These are phyloP conservation scores for Brachyhypopomus occidentalis DNA, from an alignment of 2,113 vertebrate species.

Conservation along the genomic window DNA sequence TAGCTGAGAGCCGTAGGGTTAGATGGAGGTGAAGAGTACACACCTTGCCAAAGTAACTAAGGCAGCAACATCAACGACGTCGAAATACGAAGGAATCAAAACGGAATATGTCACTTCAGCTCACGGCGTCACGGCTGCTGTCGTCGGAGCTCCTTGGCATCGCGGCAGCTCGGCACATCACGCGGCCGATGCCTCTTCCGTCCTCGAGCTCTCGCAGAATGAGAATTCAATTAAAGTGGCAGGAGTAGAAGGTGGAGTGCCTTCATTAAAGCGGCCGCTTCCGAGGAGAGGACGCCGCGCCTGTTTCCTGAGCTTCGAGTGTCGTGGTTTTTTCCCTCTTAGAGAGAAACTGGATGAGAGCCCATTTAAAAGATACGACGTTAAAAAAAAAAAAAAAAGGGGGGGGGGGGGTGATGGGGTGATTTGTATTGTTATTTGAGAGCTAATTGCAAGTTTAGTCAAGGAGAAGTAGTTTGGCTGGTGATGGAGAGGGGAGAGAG, in stretches of 20 bases:
- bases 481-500: background rate
- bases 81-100: constrained; percentile 36
- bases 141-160: too few species aligned
- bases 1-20: background rate
- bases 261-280: constrained; percentile 58
- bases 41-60: constrained; percentile 25
- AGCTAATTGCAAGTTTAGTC: constrained; percentile 24
- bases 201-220: background rate
- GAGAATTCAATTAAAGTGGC: constrained; percentile 64
- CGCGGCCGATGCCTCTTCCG: background rate
- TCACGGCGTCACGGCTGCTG: too few species aligned
- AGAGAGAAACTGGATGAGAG: background rate
- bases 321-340: background rate
- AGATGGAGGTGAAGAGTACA: background rate
- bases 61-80: background rate
- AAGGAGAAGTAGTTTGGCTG: background rate
- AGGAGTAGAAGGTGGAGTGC: constrained; percentile 41
- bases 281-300: background rate
- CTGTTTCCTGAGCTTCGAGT: background rate
- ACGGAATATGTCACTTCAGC: background rate
- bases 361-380: background rate
- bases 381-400: too few species aligned
- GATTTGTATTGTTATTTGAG: constrained; percentile 1
- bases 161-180: too few species aligned
- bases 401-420: background rate